phyloP scores from a whole-genome alignment of 2,113 vertebrate species.

The Callipepla californica region DNA sequence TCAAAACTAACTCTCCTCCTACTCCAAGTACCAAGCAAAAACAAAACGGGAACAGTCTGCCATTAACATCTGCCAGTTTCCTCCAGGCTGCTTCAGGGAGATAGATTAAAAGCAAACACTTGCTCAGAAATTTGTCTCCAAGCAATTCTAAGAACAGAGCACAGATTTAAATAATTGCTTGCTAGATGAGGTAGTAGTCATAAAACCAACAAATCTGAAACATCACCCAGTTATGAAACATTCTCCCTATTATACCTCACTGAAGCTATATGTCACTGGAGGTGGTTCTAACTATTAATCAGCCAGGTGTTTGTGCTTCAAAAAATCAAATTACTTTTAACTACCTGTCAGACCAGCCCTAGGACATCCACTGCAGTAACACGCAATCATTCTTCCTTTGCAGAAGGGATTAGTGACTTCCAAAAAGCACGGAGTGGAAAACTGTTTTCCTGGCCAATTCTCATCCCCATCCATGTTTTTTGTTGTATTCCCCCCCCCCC shows the following conservation, averaged over 20 bases:
- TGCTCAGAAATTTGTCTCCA: not conserved
- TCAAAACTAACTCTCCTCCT: not conserved
- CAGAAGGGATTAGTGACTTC: not conserved
- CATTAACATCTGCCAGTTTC: not conserved
- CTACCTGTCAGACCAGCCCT: rapidly evolving
- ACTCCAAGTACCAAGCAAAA: not conserved
- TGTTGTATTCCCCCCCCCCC: not conserved
- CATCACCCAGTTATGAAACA: slow-evolving; percentile 19
- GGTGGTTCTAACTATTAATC: slow-evolving; percentile 9
- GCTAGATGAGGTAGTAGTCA: not conserved
- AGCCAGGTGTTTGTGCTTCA: slow-evolving; percentile 10
- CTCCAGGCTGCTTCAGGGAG: not conserved
- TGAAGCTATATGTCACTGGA: not conserved
- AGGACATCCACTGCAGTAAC: not conserved
- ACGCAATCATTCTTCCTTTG: not conserved
- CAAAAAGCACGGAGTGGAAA: not conserved
- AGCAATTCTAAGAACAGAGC: not conserved
- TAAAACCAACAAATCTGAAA: slow-evolving; percentile 12
- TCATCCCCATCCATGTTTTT: not conserved
- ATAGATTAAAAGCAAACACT: not conserved
- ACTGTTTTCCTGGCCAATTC: not conserved
- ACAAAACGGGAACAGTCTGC: not conserved
- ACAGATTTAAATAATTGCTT: slow-evolving; percentile 7
- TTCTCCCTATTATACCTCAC: not conserved
- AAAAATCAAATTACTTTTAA: not conserved